phyloP scores from a whole-genome alignment of 1,140 invertebrate species.

The Heliconius congener region DNA sequence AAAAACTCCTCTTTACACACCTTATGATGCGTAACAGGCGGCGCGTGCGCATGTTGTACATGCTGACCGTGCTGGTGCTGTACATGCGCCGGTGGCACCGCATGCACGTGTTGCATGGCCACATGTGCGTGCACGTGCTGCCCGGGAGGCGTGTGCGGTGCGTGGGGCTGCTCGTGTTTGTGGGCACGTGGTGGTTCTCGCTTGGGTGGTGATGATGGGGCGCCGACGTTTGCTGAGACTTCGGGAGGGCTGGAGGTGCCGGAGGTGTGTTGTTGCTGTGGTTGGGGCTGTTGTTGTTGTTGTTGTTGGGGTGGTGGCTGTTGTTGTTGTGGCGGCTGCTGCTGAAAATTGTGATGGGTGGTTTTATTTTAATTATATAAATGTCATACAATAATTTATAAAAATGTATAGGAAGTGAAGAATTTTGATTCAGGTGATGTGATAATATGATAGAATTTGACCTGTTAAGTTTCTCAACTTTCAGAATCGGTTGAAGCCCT shows the following conservation, averaged over 20 bases:
- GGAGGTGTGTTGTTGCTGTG: constrained; percentile 16
- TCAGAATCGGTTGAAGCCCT: no score
- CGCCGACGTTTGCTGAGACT: constrained; percentile 63
- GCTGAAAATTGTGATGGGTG: background rate
- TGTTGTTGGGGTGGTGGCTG: background rate
- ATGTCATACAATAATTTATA: no score
- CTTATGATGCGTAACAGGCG: background rate
- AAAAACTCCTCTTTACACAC: background rate
- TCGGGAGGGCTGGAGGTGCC: constrained; percentile 60
- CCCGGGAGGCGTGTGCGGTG: constrained; percentile 23
- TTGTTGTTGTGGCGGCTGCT: background rate
- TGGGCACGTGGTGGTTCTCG: constrained; percentile 42
- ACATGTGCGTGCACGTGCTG: constrained; percentile 47
- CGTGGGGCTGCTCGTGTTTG: constrained; percentile 24
- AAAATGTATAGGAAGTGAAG: no score
- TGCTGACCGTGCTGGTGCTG: constrained; percentile 8
- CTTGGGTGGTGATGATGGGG: constrained; percentile 59
- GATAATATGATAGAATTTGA: no score
- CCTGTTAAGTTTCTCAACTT: no score
- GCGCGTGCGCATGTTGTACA: constrained; percentile 5
- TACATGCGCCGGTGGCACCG: background rate
- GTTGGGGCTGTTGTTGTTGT: constrained; percentile 6
- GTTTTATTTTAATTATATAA: no score
- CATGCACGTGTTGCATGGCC: background rate
- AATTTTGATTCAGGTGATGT: no score